These are phyloP conservation scores for Nomia melanderi DNA, from an alignment of 1,140 invertebrate genomes.

Conservation along the genomic window DNA sequence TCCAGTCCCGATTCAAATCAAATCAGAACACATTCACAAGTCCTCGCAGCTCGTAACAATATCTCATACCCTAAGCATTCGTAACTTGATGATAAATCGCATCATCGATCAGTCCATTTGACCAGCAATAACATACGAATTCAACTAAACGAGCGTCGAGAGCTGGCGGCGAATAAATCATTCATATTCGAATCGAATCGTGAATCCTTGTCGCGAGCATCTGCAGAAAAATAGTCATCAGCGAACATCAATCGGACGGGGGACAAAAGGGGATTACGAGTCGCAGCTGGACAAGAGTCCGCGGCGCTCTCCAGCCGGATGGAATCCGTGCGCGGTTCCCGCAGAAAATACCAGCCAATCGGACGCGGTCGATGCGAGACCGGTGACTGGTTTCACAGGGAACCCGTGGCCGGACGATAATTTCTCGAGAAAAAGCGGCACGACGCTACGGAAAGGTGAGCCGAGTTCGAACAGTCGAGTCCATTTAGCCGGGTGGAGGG, in stretches of 20 bases:
- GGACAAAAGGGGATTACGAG: constrained; percentile 2
- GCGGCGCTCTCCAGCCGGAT: too few relatives aligned
- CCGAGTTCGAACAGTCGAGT: constrained; percentile 39
- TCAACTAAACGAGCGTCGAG: too few relatives aligned
- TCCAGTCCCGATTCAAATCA: too few relatives aligned
- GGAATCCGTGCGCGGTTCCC: not conserved
- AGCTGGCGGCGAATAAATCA: not conserved
- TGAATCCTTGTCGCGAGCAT: too few relatives aligned
- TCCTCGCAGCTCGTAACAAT: too few relatives aligned
- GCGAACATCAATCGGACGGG: not conserved
- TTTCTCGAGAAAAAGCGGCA: constrained; percentile 20
- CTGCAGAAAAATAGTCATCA: not conserved
- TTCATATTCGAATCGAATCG: not conserved
- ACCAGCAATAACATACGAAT: too few relatives aligned
- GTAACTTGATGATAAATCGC: too few relatives aligned
- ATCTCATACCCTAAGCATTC: too few relatives aligned
- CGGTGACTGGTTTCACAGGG: constrained; percentile 6
- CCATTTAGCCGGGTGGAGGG: constrained; percentile 23
- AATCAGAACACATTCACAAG: too few relatives aligned
- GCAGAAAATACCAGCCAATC: constrained; percentile 3
- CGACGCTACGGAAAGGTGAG: constrained; percentile 31
- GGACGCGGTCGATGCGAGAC: not conserved
- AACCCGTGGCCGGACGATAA: constrained; percentile 30
- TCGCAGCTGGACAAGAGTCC: not conserved
- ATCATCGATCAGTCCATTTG: too few relatives aligned